These are phyloP conservation scores for Tryphoninae sp. DNA, from an alignment of 2,888 invertebrate species.

Conservation along the genomic window DNA sequence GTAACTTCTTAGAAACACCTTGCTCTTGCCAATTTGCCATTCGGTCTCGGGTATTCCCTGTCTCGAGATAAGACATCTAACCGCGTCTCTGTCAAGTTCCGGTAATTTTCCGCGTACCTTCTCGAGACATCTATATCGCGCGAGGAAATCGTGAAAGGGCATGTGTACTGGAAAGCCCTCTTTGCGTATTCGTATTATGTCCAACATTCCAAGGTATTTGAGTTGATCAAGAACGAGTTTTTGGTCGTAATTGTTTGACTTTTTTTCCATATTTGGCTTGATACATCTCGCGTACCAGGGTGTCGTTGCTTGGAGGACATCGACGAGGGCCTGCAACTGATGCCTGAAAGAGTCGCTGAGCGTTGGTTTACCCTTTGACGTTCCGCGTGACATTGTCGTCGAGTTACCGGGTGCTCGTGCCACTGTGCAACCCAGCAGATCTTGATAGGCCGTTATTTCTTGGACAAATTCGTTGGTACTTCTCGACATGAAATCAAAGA, in stretches of 20 bases:
- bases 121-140: slow-evolving; percentile 89
- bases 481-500: slow-evolving; percentile 93
- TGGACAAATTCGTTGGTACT: slow-evolving; percentile 92
- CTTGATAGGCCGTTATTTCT: slow-evolving; percentile 84
- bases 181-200: slow-evolving; percentile 94
- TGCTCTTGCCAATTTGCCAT: slow-evolving; percentile 94
- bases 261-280: slow-evolving; percentile 94
- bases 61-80: slow-evolving; percentile 83
- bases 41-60: slow-evolving; percentile 88
- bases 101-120: slow-evolving; percentile 73
- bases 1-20: slow-evolving; percentile 91
- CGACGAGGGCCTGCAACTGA: slow-evolving; percentile 93
- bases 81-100: slow-evolving; percentile 80
- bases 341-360: slow-evolving; percentile 95
- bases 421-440: slow-evolving; percentile 78
- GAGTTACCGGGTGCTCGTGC: slow-evolving; percentile 74
- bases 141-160: slow-evolving; percentile 88
- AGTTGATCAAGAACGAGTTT: slow-evolving; percentile 93
- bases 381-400: slow-evolving; percentile 89
- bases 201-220: slow-evolving; percentile 95
- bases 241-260: slow-evolving; percentile 90
- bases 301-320: slow-evolving; percentile 93
- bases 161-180: slow-evolving; percentile 95
- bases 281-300: slow-evolving; percentile 97
- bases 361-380: slow-evolving; percentile 94